These are phyloP conservation scores for Lobophora halterata DNA, from an alignment of 2,888 invertebrate species.

Conservation along the genomic window DNA sequence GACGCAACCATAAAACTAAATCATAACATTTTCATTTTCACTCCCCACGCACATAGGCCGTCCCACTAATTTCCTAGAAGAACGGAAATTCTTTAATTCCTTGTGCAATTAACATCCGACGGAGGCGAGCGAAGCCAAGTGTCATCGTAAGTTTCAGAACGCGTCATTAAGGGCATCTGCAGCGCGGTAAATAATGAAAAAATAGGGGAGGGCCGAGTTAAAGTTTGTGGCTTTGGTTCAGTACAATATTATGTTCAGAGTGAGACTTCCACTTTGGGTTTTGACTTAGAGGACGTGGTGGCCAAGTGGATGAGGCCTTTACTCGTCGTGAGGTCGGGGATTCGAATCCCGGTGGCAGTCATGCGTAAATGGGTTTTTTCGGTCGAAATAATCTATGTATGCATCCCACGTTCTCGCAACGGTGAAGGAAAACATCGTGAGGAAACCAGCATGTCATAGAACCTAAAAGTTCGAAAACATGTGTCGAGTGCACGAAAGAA, in stretches of 20 bases:
- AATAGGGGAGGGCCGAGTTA: constrained; percentile 32
- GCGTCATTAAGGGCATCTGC: constrained; percentile 80
- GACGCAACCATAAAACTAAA: constrained; percentile 36
- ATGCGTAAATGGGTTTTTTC: too few species aligned
- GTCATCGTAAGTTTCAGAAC: constrained; percentile 80
- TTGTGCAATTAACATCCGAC: constrained; percentile 70
- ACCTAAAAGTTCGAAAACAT: too few species aligned
- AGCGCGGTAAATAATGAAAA: constrained; percentile 77
- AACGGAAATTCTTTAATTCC: constrained; percentile 77
- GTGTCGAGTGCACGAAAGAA: too few species aligned
- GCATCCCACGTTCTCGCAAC: too few species aligned
- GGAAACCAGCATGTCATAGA: too few species aligned
- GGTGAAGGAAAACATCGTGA: too few species aligned
- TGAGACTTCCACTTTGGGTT: too few species aligned
- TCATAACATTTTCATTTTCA: constrained; percentile 41
- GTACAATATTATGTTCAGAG: constrained; percentile 7
- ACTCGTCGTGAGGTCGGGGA: too few species aligned
- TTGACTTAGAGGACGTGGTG: too few species aligned
- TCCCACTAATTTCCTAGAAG: constrained; percentile 61
- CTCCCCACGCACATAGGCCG: constrained; percentile 51
- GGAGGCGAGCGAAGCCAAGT: constrained; percentile 70
- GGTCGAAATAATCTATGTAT: too few species aligned
- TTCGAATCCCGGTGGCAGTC: too few species aligned
- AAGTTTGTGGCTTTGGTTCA: constrained; percentile 30
- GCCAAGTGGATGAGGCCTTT: too few species aligned